Evolutionary conservation across 2,888 invertebrate species (phyloP), one percentile per base, ranked within the genome.

Genomic region (Drosophila setosimentum): DNA sequence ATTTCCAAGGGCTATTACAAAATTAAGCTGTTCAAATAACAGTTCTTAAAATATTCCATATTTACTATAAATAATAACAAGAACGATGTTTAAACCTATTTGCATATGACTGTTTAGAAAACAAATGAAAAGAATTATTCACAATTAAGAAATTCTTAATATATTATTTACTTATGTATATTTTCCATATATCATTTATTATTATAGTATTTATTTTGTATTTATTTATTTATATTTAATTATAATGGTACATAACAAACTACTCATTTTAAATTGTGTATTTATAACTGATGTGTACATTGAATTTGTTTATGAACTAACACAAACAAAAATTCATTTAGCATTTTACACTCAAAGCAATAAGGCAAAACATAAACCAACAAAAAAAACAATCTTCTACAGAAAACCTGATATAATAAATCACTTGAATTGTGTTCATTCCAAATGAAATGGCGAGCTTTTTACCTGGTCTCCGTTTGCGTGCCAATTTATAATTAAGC

Each of bases 361-460:
- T 82, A 85, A 82, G 72, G 66, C 78, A 73, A 80, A 85, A 80
- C 75, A 64, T 70, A 87, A 62, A 89, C 16, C 3, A 21, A 45
- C 21, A 21, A 87, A 87, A 86, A 88, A 86, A 86, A 85, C 73
- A 86, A 86, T 78, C 71, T 75, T 69, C 71, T 64, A 59, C 68
- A 77, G 45, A 60, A 68, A 55, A 48, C 51, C 60, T 57, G 57
- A 57, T 55, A n/a, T n/a, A 45, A 45, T 58, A 35, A 60, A 55
- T 55, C 33, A 49, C 27, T 50, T 35, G 29, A 60, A 6, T 50
- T 57, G 32, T 40, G n/a, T 37, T 37, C n/a, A 18, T 24, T 35
- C 11, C 29, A n/a, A 18, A 33, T n/a, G 57, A 30, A 57, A 33
- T 24, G 13, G 16, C 53, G 55, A 24, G 32, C 35, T 66, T 30